phyloP scores from a whole-genome alignment of 1,140 invertebrate species.

The Euwallacea similis region DNA sequence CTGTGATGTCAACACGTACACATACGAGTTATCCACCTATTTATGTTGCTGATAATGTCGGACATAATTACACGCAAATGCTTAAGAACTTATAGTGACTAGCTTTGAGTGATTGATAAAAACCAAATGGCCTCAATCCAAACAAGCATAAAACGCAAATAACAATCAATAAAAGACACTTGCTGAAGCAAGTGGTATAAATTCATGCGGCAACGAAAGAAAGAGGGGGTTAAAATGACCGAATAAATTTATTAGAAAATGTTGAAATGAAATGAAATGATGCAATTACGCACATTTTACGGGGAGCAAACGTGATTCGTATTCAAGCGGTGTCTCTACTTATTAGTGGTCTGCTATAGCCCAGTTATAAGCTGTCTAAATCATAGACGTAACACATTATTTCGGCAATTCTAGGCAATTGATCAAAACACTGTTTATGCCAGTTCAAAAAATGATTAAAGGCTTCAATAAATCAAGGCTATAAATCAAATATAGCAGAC shows the following conservation, averaged over 20 bases:
- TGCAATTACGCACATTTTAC: conserved; percentile 45
- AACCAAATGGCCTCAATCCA: not conserved
- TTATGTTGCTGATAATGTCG: too few species aligned
- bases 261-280: conserved; percentile 44
- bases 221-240: conserved; percentile 21
- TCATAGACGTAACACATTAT: conserved; percentile 15
- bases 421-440: too few species aligned
- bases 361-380: conserved; percentile 29
- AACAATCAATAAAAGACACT: conserved; percentile 10
- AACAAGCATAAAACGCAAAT: conserved; percentile 1
- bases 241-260: conserved; percentile 44
- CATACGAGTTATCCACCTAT: too few species aligned
- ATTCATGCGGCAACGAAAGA: conserved; percentile 12
- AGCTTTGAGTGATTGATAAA: too few species aligned
- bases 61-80: too few species aligned
- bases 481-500: too few species aligned
- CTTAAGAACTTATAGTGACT: too few species aligned
- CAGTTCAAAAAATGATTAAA: too few species aligned
- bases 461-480: too few species aligned
- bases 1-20: too few species aligned
- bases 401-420: too few species aligned
- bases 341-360: conserved; percentile 40
- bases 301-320: conserved; percentile 38
- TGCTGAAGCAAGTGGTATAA: conserved; percentile 7
- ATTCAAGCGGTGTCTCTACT: conserved; percentile 43